Evolutionary conservation across 1,140 invertebrate genomes (phyloP).

Genomic region (Berghia stephanieae): DNA sequence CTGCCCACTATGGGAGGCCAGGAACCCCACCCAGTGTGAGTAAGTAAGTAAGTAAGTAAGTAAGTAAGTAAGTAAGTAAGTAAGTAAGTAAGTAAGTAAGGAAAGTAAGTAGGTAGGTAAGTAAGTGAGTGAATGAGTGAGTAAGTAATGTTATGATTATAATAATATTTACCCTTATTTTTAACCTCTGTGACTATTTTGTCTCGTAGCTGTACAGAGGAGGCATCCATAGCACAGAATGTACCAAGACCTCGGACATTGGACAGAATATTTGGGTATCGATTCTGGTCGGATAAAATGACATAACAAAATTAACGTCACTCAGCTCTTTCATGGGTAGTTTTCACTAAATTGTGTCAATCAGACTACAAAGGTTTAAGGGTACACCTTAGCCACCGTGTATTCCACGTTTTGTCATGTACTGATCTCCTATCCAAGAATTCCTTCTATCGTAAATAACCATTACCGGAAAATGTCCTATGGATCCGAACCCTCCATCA

Average conservation of each 20-base stretch:
- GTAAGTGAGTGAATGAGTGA: too few relatives aligned
- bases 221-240: conserved; percentile 86
- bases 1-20: too few relatives aligned
- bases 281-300: conserved; percentile 65
- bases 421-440: not conserved
- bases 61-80: too few relatives aligned
- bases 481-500: too few relatives aligned
- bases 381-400: not conserved
- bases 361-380: not conserved
- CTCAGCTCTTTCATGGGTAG: not conserved
- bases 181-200: conserved; percentile 79
- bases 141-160: too few relatives aligned
- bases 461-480: too few relatives aligned
- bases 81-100: too few relatives aligned
- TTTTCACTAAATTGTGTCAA: not conserved
- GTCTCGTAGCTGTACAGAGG: conserved; percentile 77
- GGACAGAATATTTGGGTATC: conserved; percentile 79
- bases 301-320: not conserved
- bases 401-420: not conserved
- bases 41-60: too few relatives aligned
- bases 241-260: conserved; percentile 90
- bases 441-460: too few relatives aligned
- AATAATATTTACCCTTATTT: conserved; percentile 79
- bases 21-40: too few relatives aligned
- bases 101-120: too few relatives aligned